These are phyloP conservation scores for Lutjanus campechanus DNA, from an alignment of 2,797 vertebrate species.

Conservation along the genomic window DNA sequence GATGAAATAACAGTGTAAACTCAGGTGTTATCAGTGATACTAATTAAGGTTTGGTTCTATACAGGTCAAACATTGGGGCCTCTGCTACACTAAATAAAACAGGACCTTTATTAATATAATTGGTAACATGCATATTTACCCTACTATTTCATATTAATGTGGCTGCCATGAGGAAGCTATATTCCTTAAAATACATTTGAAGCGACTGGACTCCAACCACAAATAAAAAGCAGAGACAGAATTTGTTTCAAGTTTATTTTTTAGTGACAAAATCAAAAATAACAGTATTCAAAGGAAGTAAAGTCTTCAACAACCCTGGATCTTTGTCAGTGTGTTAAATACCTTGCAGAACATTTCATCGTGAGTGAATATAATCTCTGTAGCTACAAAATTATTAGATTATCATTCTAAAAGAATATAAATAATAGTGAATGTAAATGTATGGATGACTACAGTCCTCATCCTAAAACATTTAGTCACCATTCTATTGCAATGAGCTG, in stretches of 20 bases:
- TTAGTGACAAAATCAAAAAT: conserved; percentile 81
- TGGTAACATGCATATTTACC: no score
- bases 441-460: conserved; percentile 49
- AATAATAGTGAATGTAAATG: conserved; percentile 59
- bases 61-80: no score
- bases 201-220: conserved; percentile 28
- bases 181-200: conserved; percentile 9
- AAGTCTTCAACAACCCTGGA: conserved; percentile 74
- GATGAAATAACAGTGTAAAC: no score
- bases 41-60: no score
- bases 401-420: conserved; percentile 62
- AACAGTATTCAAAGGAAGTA: conserved; percentile 74
- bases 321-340: conserved; percentile 67
- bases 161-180: no score
- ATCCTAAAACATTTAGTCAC: conserved; percentile 59
- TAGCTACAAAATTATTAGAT: conserved; percentile 75
- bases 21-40: no score
- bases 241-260: conserved; percentile 74
- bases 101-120: no score
- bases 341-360: conserved; percentile 62
- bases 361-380: conserved; percentile 73
- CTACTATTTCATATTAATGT: no score
- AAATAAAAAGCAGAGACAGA: conserved; percentile 59
- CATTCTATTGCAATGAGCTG: conserved; percentile 62
- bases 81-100: no score